Base-by-base conservation (phyloP, 2,113 vertebrate genomes). In the Cephalopholis sonnerati region DNA sequence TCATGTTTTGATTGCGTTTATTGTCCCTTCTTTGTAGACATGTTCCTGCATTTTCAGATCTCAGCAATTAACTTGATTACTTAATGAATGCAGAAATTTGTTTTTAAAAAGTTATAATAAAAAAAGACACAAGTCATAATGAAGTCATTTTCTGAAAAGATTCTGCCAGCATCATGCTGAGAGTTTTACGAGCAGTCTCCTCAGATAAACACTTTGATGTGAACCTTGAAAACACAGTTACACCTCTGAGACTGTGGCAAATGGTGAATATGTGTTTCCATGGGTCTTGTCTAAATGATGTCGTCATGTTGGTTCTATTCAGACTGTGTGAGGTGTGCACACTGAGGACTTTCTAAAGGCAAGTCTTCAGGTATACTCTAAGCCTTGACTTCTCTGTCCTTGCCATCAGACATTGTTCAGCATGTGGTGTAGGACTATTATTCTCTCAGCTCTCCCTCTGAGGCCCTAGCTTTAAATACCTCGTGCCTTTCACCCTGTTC, bases 351-450 rank as follows among this genome's bases (percentile, higher is more conserved):
- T 51, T 69, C 27, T 67, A 16, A 64, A 62, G 32, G 32, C 48
- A 2, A 4, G 7, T 73, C 36, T 9, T 22, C 7, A 29, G 32
- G 20, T 32, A 48, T 15, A 44, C 8, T 64, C 25, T 55, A 10
- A 58, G 59, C 41, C 41, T 41, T 55, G 55, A 74, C 68, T 25
- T 39, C 48, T 74, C 17, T 69, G 76, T 55, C 69, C 54, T 82
- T 55, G 16, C 22, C 46, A 13, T 46, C 15, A 46, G n/a, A 58
- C 24, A 41, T 51, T 77, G 57, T 70, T 64, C 22, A 29, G 46
- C 20, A n/a, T 11, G 62, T 20, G 54, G 15, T 51, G 17, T 4
- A n/a, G 44, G 44, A 55, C 2, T 3, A 53, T 41, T 18, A 4
- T 15, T 58, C 59, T 59, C 66, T 67, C 62, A 72, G 17, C 27